A percentile compares a stretch with the other conserved stretches of the same genome.
Evolutionary conservation across 2,113 vertebrate species (phyloP).

Genomic region (Thomomys bottae): DNA sequence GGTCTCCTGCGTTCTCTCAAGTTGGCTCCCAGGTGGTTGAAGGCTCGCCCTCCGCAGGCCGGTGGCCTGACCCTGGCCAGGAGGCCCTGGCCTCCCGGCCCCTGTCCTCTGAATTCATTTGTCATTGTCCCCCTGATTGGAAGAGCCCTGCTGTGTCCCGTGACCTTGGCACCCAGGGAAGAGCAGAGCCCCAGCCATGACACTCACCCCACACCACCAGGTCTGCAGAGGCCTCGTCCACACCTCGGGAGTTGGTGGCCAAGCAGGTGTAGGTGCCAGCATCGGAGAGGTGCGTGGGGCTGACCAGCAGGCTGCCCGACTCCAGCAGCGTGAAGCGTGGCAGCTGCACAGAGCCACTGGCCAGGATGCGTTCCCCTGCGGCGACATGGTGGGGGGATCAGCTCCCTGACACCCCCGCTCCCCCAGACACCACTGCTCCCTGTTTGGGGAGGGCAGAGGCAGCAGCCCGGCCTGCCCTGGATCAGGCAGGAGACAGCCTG

Average conservation of each 20-base stretch:
- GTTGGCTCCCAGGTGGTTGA: no score
- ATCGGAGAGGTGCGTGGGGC: slow-evolving; percentile 92
- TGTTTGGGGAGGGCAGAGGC: background rate
- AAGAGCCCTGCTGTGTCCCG: rapidly evolving
- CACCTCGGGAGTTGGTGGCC: slow-evolving; percentile 96
- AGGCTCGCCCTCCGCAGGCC: no score
- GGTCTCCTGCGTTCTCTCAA: no score
- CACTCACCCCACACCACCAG: slow-evolving; percentile 96
- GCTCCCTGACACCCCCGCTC: no score
- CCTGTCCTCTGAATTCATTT: background rate
- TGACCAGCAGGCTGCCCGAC: slow-evolving; percentile 95
- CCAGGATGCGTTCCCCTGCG: slow-evolving; percentile 94
- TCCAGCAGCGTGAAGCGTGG: slow-evolving; percentile 96
- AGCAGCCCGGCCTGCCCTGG: background rate
- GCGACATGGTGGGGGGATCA: background rate
- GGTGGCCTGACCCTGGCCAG: no score
- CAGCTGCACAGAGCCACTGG: slow-evolving; percentile 96
- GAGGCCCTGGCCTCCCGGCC: background rate
- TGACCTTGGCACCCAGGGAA: rapidly evolving
- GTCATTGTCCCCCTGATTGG: background rate
- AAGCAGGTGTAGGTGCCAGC: slow-evolving; percentile 95
- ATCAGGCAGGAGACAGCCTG: background rate
- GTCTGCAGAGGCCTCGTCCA: slow-evolving; percentile 94
- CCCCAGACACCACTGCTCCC: no score
- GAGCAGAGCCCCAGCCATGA: background rate